A percentile compares a stretch with the other conserved stretches of the same genome.
Conservation (phyloP, 1,140 invertebrate genomes). For the Probaryconus sp. region DNA sequence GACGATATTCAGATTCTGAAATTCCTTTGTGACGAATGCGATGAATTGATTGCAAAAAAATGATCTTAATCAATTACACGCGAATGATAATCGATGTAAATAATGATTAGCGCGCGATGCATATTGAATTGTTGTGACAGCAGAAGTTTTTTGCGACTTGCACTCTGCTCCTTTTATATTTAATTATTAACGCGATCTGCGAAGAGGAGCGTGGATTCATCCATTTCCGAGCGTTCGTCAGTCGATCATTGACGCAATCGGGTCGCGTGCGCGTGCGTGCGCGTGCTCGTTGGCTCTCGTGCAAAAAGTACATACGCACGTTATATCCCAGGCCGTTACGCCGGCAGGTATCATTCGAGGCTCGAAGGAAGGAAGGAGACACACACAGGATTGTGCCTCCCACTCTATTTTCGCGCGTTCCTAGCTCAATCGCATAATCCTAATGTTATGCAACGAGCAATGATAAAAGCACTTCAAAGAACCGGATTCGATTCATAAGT, state of each 20-base stretch:
- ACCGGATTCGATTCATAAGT: conserved; percentile 18
- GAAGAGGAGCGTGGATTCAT: conserved; percentile 22
- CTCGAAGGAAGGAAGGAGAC: no score
- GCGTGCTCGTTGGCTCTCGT: conserved; percentile 23
- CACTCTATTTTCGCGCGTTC: conserved; percentile 9
- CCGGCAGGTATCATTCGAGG: no score
- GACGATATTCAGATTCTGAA: no score
- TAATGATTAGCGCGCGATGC: not conserved
- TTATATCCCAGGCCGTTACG: conserved; percentile 29
- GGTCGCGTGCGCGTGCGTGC: conserved; percentile 32
- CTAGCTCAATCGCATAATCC: conserved; percentile 19
- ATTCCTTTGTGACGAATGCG: no score
- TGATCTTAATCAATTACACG: no score
- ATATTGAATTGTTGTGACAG: not conserved
- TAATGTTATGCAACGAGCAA: conserved; percentile 15
- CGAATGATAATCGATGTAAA: no score
- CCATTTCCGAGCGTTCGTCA: conserved; percentile 30
- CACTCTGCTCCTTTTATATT: conserved; percentile 1
- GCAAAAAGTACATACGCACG: conserved; percentile 56
- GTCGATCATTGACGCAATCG: conserved; percentile 64
- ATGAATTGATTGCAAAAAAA: no score
- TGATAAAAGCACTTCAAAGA: conserved; percentile 29
- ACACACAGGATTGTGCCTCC: conserved; percentile 29
- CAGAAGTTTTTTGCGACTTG: no score
- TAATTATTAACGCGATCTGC: conserved; percentile 5